Evolutionary conservation across 1,140 invertebrate genomes (phyloP).

Genomic region (Philopotamus ludificatus): DNA sequence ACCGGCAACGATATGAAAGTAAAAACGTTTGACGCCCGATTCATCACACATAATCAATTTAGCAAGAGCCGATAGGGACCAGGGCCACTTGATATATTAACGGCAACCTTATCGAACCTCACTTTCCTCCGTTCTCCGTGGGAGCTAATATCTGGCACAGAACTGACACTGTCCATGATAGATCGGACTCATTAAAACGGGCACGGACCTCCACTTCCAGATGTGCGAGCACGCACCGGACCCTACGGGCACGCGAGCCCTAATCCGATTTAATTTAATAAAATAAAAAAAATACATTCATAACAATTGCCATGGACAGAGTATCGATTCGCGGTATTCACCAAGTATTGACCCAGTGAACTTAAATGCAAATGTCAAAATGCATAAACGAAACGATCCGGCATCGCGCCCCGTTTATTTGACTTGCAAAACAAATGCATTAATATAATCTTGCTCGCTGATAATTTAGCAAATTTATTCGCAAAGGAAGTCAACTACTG

Average conservation of each 20-base stretch:
- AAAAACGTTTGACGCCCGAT: slow-evolving; percentile 33
- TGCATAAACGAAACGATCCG: too few species aligned
- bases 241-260: slow-evolving; percentile 19
- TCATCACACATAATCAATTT: slow-evolving; percentile 40
- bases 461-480: too few species aligned
- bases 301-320: too few species aligned
- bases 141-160: slow-evolving; percentile 33
- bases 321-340: too few species aligned
- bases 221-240: slow-evolving; percentile 31
- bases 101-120: slow-evolving; percentile 37
- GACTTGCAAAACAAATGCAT: too few species aligned
- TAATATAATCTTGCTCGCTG: too few species aligned
- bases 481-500: too few species aligned
- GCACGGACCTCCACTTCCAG: slow-evolving; percentile 26
- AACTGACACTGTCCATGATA: slow-evolving; percentile 39
- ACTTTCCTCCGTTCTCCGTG: slow-evolving; percentile 15
- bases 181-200: slow-evolving; percentile 42
- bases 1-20: slow-evolving; percentile 22
- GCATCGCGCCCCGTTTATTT: too few species aligned
- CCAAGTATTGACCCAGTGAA: slow-evolving; percentile 16
- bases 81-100: slow-evolving; percentile 37
- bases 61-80: slow-evolving; percentile 28
- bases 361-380: slow-evolving; percentile 19
- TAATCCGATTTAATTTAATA: slow-evolving; percentile 19
- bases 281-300: too few species aligned